Evolutionary conservation across 2,113 vertebrate genomes (phyloP), one percentile per base, ranked within the genome.

Genomic region (Leucopsar rothschildi): DNA sequence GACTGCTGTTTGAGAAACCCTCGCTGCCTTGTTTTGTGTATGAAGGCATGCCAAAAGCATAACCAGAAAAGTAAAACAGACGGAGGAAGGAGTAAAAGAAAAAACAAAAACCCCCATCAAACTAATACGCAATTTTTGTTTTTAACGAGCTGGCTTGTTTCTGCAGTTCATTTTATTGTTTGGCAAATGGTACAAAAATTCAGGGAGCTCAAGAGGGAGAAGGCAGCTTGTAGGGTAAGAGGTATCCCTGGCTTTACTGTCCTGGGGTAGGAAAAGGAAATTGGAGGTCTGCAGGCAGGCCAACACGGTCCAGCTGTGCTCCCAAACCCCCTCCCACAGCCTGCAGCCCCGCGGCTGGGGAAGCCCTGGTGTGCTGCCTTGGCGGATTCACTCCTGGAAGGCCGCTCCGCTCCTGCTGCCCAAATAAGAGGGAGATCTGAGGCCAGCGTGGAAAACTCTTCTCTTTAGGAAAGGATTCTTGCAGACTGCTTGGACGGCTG

Each of bases 301-400:
- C 2, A 1, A 19, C 18, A 37, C 70, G 4, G 39, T 37, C 52
- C 42, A 3, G 68, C 68, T 39, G 40, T 18, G 55, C 0, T 2
- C 55, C 64, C 63, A 80, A 59, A 64, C 5, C 71, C 60, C 45
- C 72, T 27, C 23, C 29, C n/a, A 1, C 42, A 44, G 1, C 5
- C 61, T 22, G 21, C 18, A 55, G 64, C 18, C 18, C 60, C 4
- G 28, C 0, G 0, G 21, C 1, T 0, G 33, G 93, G 90, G 87
- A 95, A 95, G 49, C 90, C 92, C 92, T 27, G 79, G 4, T 4
- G 94, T 5, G 65, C 91, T 87, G 60, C 69, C 90, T 78, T 87
- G 80, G 86, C 88, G 85, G 53, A 42, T 57, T 86, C 17, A 27
- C 64, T 73, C 25, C 80, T 89, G 86, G 92, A 94, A 93, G 55